Conservation (phyloP, 2,797 vertebrate species). For the Calcarius lapponicus region DNA sequence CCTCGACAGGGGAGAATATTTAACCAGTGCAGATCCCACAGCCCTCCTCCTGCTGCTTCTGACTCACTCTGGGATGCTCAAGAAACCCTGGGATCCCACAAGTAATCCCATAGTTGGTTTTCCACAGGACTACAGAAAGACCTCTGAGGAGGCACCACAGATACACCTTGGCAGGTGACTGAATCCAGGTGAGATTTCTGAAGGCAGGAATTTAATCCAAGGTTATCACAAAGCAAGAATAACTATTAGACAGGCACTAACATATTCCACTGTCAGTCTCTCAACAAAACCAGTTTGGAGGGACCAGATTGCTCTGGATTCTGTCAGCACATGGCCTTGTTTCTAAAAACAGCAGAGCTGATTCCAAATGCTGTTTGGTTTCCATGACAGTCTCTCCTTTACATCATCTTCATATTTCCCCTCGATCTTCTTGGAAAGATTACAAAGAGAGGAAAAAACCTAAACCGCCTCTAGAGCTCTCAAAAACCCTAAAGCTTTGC, state of each 20-base stretch:
- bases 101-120: not conserved
- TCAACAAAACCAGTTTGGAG: not conserved
- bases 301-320: conserved; percentile 12
- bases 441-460: not conserved
- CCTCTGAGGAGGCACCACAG: not conserved
- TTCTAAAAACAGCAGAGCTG: conserved; percentile 9
- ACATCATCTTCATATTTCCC: not conserved
- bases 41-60: not conserved
- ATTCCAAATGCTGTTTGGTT: not conserved
- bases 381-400: conserved; percentile 16
- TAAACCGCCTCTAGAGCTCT: not conserved
- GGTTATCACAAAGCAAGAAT: not conserved
- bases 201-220: not conserved
- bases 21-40: not conserved
- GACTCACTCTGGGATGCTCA: not conserved
- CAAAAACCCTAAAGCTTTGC: not conserved
- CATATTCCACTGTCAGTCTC: not conserved
- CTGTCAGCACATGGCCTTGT: not conserved
- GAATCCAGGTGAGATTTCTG: not conserved
- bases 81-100: not conserved
- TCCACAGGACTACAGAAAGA: not conserved
- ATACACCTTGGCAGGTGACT: not conserved
- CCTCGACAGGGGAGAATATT: fast-evolving
- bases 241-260: not conserved
- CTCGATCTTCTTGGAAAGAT: not conserved